phyloP scores from a whole-genome alignment of 2,113 vertebrate genomes.

The Cricetomys ansorgei region DNA sequence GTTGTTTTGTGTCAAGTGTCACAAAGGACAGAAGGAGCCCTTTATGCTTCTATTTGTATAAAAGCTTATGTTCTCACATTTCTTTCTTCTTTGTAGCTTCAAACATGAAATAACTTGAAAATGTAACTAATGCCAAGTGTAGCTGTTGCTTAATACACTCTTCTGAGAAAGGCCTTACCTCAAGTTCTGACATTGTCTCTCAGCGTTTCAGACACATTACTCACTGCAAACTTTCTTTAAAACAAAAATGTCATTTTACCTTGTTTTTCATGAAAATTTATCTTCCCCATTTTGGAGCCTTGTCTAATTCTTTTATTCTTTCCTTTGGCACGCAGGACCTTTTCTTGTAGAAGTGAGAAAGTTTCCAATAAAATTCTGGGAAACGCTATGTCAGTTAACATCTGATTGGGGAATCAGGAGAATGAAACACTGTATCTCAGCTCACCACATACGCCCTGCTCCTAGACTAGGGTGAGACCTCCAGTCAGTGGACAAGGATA shows the following conservation, averaged over 20 bases:
- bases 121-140: not conserved
- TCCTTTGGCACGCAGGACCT: not conserved
- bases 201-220: not conserved
- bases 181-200: not conserved
- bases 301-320: not conserved
- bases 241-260: not conserved
- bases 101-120: slow-evolving; percentile 52
- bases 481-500: not conserved
- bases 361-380: not conserved
- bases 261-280: slow-evolving; percentile 16
- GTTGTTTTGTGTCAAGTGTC: not conserved
- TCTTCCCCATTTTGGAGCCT: not conserved
- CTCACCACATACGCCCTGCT: not conserved
- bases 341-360: slow-evolving; percentile 33
- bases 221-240: not conserved
- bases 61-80: slow-evolving; percentile 18
- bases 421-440: not conserved
- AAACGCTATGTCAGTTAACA: not conserved
- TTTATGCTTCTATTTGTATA: slow-evolving; percentile 2
- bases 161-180: not conserved
- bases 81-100: slow-evolving; percentile 28
- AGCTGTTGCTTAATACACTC: not conserved
- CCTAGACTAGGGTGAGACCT: not conserved
- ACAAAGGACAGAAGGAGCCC: not conserved
- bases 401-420: not conserved